Conservation (phyloP, 2,113 vertebrate species). For the Podarcis raffonei region DNA sequence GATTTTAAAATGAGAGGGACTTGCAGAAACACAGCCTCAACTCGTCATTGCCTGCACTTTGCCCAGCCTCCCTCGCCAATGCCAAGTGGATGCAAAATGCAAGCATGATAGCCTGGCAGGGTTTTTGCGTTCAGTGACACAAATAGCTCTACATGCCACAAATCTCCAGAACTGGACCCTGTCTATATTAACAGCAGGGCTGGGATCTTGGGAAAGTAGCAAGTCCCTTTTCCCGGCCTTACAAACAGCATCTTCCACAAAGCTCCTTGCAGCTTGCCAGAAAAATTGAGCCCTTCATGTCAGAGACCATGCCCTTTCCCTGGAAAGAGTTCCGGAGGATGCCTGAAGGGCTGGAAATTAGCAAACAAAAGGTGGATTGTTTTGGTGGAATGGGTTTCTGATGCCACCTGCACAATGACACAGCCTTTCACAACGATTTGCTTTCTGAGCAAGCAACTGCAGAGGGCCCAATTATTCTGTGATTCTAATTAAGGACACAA, state of each 20-base stretch:
- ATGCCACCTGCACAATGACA: constrained; percentile 59
- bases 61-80: background rate
- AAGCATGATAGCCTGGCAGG: background rate
- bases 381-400: constrained; percentile 50
- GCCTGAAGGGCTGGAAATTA: constrained; percentile 29
- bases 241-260: constrained; percentile 23
- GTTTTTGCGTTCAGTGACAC: background rate
- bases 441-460: constrained; percentile 60
- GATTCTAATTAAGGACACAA: constrained; percentile 67
- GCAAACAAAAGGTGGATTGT: constrained; percentile 69
- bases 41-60: background rate
- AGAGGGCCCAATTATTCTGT: constrained; percentile 61
- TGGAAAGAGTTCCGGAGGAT: constrained; percentile 51
- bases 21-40: background rate
- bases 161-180: background rate
- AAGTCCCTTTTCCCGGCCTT: constrained; percentile 11
- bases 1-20: background rate
- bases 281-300: constrained; percentile 66
- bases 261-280: background rate
- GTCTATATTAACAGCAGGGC: background rate
- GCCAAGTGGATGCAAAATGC: constrained; percentile 6
- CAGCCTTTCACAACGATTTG: constrained; percentile 63
- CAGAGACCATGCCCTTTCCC: constrained; percentile 33
- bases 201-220: background rate
- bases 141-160: constrained; percentile 14